phyloP scores from a whole-genome alignment of 2,888 invertebrate genomes.

The Sabatieria punctata region DNA sequence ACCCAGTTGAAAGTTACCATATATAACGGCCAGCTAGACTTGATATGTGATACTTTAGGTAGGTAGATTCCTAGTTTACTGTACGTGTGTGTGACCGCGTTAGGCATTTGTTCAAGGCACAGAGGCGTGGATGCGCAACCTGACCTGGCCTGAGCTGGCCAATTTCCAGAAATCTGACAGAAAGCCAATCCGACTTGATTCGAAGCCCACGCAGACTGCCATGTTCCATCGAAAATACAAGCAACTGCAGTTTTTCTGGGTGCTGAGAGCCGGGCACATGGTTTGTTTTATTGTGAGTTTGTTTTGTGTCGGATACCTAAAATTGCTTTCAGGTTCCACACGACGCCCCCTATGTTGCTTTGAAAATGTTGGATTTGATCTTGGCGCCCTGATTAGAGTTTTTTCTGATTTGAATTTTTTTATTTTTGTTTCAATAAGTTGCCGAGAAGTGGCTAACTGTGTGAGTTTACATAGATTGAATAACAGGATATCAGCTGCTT shows the following conservation, averaged over 20 bases:
- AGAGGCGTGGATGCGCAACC: constrained; percentile 53
- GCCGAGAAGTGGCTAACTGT: too few relatives aligned
- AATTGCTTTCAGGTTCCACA: constrained; percentile 43
- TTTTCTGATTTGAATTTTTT: too few relatives aligned
- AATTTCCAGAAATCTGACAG: constrained; percentile 39
- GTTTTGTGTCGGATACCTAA: not conserved
- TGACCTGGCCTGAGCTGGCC: constrained; percentile 47
- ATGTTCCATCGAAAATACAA: constrained; percentile 53
- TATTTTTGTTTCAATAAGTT: too few relatives aligned
- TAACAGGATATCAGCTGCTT: too few relatives aligned
- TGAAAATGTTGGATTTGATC: constrained; percentile 43
- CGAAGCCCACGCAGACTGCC: constrained; percentile 45
- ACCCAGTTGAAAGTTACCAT: constrained; percentile 51
- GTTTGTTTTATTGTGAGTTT: constrained; percentile 6
- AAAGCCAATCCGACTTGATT: constrained; percentile 11
- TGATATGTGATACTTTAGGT: constrained; percentile 66
- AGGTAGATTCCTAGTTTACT: not conserved
- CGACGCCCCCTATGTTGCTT: constrained; percentile 53
- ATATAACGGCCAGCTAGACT: constrained; percentile 61
- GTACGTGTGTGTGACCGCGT: too few relatives aligned
- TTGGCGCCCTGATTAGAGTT: not conserved
- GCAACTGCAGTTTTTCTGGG: constrained; percentile 57
- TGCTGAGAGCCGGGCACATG: constrained; percentile 61
- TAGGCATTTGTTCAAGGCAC: constrained; percentile 41
- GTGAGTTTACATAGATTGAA: too few relatives aligned